Base-by-base conservation (phyloP, 2,888 invertebrate species). In the Terebella lapidaria region DNA sequence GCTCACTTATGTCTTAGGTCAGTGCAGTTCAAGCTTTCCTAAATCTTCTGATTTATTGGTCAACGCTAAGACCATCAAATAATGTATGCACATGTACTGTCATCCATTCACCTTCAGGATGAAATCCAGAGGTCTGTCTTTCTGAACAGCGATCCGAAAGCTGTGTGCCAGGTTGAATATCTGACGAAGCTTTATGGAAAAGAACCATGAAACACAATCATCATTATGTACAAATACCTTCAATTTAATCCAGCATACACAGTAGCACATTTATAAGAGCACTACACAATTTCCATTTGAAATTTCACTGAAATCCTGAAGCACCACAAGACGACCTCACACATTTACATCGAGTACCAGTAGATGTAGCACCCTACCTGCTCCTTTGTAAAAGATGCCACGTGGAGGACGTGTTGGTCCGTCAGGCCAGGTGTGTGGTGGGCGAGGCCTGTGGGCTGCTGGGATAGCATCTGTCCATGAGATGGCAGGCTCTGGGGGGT, bases 121-220 rank as follows among this genome's bases (percentile, higher is more conserved):
- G 74, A 94, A 90, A 77, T 92, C 92, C 54, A 95, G 80, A 0
- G 87, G 86, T 45, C 91, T 84, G 63, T 93, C 92, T 78, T 92
- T 93, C 18, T 86, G 86, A 0, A 95, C 90, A 65, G 88, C 88
- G 24, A 86, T 86, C 70, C 92, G 88, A 80, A 92, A 89, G 62
- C 72, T 74, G 64, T 94, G 94, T 0, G 97, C 96, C 66, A 96
- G 83, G 81, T 95, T 92, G 81, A 97, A 96, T 65, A 99, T 87
- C 60, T 92, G 90, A 78, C 95, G 94, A 0, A 97, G 84, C 76
- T 79, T 71, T 1, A 25, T 22, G 54, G 10, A 54, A 27, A 27
- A 28, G 20, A n/a, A n/a, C n/a, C n/a, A n/a, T n/a, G n/a, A n/a
- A n/a, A n/a, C n/a, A n/a, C n/a, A n/a, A n/a, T n/a, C n/a, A n/a